Percentiles rank a stretch among this genome's conserved stretches.
These are phyloP conservation scores for Tinea trinotella DNA, from an alignment of 2,888 invertebrate species.

Conservation along the genomic window DNA sequence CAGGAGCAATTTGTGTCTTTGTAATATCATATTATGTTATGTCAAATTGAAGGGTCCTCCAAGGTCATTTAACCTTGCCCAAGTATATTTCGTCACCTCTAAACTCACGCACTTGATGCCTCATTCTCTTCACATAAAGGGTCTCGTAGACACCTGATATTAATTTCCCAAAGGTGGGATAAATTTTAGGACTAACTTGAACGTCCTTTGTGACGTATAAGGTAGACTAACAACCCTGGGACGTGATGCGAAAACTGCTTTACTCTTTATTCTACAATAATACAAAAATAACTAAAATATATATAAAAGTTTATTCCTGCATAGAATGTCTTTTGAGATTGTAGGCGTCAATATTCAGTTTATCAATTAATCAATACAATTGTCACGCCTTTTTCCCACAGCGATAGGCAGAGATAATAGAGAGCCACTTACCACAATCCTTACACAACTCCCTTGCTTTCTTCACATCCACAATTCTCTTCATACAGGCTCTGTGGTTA, in stretches of 20 bases:
- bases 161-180: conserved; percentile 66
- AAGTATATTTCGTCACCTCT: conserved; percentile 4
- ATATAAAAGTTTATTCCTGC: no score
- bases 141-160: conserved; percentile 45
- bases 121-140: conserved; percentile 15
- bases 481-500: no score
- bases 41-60: background rate
- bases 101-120: conserved; percentile 3
- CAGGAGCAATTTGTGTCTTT: background rate
- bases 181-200: conserved; percentile 36
- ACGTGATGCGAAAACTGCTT: background rate
- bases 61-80: background rate
- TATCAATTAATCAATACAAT: no score
- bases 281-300: no score
- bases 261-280: no score
- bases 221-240: background rate
- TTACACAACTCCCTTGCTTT: no score
- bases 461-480: no score
- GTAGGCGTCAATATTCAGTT: no score
- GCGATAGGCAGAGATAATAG: no score
- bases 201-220: background rate
- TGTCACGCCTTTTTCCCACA: no score
- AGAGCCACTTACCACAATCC: no score
- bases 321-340: no score
- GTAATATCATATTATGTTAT: background rate